Conservation (phyloP, 92 coral and sea anemone genomes). For the Micromussa lordhowensis region DNA sequence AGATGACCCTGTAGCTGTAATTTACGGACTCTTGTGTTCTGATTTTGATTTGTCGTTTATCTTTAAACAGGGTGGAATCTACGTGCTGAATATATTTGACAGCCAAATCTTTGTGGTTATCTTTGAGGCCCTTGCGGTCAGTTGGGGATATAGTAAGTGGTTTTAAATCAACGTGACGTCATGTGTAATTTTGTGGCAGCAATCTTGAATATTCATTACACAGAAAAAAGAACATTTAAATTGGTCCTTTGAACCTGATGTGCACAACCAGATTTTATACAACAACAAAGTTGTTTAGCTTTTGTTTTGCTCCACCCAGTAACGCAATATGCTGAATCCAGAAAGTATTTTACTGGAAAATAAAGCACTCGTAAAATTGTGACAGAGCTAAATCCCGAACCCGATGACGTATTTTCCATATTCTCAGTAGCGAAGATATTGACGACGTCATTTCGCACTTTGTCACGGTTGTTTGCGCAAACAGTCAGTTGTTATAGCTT, state of each 20-base stretch:
- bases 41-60: background rate
- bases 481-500: too few species aligned
- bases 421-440: too few species aligned
- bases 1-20: too few species aligned
- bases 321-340: too few species aligned
- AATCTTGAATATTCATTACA: background rate
- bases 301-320: background rate
- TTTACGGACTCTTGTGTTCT: too few species aligned
- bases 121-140: constrained; percentile 73
- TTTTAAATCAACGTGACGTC: too few species aligned
- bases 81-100: constrained; percentile 82
- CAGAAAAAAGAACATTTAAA: background rate
- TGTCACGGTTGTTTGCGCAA: too few species aligned
- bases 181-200: background rate
- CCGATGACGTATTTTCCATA: too few species aligned
- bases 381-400: too few species aligned
- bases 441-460: too few species aligned
- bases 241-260: background rate
- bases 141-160: constrained; percentile 29
- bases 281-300: background rate
- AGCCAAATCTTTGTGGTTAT: constrained; percentile 80
- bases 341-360: too few species aligned
- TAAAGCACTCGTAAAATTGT: too few species aligned
- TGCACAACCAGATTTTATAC: background rate
- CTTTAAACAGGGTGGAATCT: constrained; percentile 83